Percentiles rank a stretch among this genome's conserved stretches.
Conservation (phyloP, 2,888 invertebrate species). For the Leptinotarsa peninsularis region DNA sequence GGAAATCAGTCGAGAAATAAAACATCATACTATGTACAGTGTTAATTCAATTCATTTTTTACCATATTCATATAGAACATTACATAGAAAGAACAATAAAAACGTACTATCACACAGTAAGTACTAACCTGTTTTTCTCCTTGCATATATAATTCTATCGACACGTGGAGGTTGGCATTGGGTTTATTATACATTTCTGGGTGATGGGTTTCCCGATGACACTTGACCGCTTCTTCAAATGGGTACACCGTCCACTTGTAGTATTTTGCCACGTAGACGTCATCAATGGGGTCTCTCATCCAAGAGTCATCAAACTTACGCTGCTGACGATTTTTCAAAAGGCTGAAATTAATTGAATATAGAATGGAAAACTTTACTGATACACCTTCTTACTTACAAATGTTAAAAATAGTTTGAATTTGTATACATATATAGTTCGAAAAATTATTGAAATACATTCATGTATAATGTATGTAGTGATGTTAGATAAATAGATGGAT, state of each 20-base stretch:
- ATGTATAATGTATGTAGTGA: no score
- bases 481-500: no score
- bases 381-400: background rate
- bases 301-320: constrained; percentile 73
- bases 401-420: no score
- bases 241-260: constrained; percentile 74
- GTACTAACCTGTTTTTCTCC: constrained; percentile 73
- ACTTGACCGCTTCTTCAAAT: constrained; percentile 80
- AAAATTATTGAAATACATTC: no score
- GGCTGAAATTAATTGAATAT: constrained; percentile 55
- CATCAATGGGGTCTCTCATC: constrained; percentile 71
- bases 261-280: constrained; percentile 73
- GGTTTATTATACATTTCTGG: constrained; percentile 85
- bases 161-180: constrained; percentile 76
- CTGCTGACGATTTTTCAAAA: constrained; percentile 65
- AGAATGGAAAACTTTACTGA: background rate
- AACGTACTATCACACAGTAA: background rate
- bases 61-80: no score
- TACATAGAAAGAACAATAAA: background rate
- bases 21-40: no score
- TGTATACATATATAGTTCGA: no score
- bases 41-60: no score
- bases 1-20: no score
- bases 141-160: constrained; percentile 85
- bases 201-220: constrained; percentile 85